These are phyloP conservation scores for Rhynchomys soricoides DNA, from an alignment of 2,113 vertebrate species.

Conservation along the genomic window DNA sequence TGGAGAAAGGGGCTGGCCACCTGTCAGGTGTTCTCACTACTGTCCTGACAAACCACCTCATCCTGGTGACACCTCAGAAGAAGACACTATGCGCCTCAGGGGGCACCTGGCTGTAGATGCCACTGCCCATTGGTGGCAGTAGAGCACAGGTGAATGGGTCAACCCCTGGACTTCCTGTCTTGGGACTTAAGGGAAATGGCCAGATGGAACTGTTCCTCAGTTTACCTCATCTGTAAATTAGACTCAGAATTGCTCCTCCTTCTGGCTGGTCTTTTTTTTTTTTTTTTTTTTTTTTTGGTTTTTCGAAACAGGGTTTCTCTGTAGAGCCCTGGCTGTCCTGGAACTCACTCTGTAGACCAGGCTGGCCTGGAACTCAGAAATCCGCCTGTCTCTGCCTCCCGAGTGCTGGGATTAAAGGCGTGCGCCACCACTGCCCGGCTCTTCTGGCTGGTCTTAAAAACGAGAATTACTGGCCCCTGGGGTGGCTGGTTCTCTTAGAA, in stretches of 20 bases:
- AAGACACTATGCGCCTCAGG: not conserved
- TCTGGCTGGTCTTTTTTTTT: no score
- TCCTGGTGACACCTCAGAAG: not conserved
- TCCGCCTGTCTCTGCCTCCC: no score
- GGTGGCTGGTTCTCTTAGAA: not conserved
- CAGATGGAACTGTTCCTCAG: not conserved
- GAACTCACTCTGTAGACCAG: no score
- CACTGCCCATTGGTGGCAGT: not conserved
- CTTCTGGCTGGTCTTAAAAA: no score
- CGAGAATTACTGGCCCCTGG: not conserved
- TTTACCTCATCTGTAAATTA: not conserved
- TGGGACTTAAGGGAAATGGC: not conserved
- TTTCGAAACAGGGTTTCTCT: no score
- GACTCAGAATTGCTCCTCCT: not conserved
- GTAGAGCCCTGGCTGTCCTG: no score
- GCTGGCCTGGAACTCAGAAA: no score
- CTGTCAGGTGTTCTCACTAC: not conserved
- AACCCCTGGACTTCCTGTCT: not conserved
- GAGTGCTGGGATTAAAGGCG: no score
- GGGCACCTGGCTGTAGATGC: no score
- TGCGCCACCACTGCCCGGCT: no score
- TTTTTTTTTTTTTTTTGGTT: no score
- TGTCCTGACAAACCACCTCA: not conserved
- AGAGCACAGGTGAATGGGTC: not conserved
- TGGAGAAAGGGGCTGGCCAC: not conserved